phyloP scores from a whole-genome alignment of 1,140 invertebrate species.

The Sycophaga agraensis region DNA sequence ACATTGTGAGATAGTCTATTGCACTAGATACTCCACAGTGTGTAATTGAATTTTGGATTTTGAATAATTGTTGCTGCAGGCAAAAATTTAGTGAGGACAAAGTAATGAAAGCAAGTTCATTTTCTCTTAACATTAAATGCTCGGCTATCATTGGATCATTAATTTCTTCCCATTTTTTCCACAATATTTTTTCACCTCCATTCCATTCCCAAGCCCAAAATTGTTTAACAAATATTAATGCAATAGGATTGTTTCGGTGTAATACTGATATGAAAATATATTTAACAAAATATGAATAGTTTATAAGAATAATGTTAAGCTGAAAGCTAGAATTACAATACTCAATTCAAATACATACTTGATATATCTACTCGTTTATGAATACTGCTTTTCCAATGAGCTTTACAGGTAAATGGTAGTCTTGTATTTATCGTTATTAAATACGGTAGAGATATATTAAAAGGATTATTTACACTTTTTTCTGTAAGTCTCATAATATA shows the following conservation, averaged over 20 bases:
- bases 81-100: conserved; percentile 55
- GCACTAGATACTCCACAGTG: conserved; percentile 60
- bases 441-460: conserved; percentile 58
- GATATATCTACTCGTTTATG: conserved; percentile 44
- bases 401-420: conserved; percentile 55
- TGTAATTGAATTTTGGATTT: conserved; percentile 65
- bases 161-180: conserved; percentile 36
- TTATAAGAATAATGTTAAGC: background rate
- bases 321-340: background rate
- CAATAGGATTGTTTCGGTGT: conserved; percentile 35
- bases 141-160: conserved; percentile 34
- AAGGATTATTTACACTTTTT: conserved; percentile 34
- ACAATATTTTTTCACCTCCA: conserved; percentile 46
- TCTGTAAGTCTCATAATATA: conserved; percentile 49
- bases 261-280: conserved; percentile 31
- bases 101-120: conserved; percentile 55
- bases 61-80: conserved; percentile 56
- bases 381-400: conserved; percentile 56
- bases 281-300: conserved; percentile 11
- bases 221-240: conserved; percentile 41
- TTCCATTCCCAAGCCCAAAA: conserved; percentile 56
- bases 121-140: conserved; percentile 50
- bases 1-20: conserved; percentile 61
- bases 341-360: conserved; percentile 38
- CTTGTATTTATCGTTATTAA: conserved; percentile 51